Evolutionary conservation across 2,888 invertebrate species (phyloP).

Genomic region (Dolichomitus sp.): DNA sequence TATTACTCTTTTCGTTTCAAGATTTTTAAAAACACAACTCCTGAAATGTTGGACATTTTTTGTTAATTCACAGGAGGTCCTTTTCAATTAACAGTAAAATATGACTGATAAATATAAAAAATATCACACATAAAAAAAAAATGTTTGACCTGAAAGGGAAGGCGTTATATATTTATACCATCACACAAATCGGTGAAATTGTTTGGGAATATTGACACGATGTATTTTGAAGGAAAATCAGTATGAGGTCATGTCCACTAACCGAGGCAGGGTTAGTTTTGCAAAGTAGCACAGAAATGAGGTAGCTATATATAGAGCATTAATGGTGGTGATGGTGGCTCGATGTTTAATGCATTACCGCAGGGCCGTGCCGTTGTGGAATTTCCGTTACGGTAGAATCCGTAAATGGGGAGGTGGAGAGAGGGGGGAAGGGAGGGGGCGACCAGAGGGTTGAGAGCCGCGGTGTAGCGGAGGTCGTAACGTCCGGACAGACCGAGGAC

Average conservation of each 20-base stretch:
- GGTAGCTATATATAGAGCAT: not conserved
- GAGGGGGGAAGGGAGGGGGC: not conserved
- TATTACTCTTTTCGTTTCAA: too few relatives aligned
- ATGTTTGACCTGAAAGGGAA: too few relatives aligned
- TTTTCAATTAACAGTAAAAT: too few relatives aligned
- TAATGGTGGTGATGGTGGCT: constrained; percentile 8
- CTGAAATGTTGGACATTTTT: too few relatives aligned
- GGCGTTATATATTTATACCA: too few relatives aligned
- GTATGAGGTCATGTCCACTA: not conserved
- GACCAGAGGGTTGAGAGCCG: not conserved
- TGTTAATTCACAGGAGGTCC: too few relatives aligned
- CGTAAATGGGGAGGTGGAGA: not conserved
- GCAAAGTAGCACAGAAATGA: constrained; percentile 6
- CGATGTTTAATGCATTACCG: constrained; percentile 39
- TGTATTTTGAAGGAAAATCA: not conserved
- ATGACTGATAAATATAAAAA: too few relatives aligned
- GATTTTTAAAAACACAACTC: too few relatives aligned
- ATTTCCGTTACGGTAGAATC: constrained; percentile 22
- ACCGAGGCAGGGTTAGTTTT: not conserved
- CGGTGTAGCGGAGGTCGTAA: constrained; percentile 37
- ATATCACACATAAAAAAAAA: too few relatives aligned
- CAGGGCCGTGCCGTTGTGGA: constrained; percentile 33
- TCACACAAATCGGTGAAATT: too few relatives aligned
- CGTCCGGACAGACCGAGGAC: constrained; percentile 53
- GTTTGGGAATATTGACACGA: not conserved